A percentile compares a stretch with the other conserved stretches of the same genome.
phyloP scores from a whole-genome alignment of 2,113 vertebrate species.

The Ondatra zibethicus region DNA sequence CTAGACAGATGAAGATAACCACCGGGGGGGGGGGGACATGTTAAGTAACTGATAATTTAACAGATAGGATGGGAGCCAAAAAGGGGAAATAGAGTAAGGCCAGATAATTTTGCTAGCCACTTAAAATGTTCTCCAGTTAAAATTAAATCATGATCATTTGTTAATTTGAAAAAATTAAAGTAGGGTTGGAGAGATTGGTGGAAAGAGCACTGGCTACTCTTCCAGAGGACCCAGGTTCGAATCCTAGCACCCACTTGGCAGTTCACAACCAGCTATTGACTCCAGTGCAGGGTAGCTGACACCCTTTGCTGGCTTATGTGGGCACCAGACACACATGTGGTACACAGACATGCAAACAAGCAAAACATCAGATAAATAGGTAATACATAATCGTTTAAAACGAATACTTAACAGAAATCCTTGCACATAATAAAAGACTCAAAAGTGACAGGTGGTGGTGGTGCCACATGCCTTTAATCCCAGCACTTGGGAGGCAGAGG shows the following conservation, averaged over 20 bases:
- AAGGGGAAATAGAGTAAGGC: not conserved
- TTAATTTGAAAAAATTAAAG: not conserved
- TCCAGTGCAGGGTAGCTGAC: not conserved
- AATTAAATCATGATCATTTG: not conserved
- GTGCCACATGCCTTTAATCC: too few species aligned
- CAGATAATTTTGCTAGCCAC: not conserved
- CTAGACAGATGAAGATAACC: not conserved
- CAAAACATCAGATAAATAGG: not conserved
- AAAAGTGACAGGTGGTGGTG: not conserved
- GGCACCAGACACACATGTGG: not conserved
- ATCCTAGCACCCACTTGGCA: not conserved
- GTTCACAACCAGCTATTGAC: not conserved
- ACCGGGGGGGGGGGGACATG: fast-evolving
- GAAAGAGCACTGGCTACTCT: not conserved
- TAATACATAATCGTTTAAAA: not conserved
- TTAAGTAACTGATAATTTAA: not conserved
- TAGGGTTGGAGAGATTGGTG: not conserved
- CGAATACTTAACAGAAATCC: not conserved
- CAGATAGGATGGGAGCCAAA: too few species aligned
- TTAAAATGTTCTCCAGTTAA: not conserved
- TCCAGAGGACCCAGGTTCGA: not conserved
- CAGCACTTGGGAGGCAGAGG: too few species aligned
- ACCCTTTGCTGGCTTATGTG: not conserved
- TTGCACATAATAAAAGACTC: not conserved
- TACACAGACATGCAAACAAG: not conserved